Conservation (phyloP, 64 coral and sea anemone genomes). For the Stichodactyla helianthus region DNA sequence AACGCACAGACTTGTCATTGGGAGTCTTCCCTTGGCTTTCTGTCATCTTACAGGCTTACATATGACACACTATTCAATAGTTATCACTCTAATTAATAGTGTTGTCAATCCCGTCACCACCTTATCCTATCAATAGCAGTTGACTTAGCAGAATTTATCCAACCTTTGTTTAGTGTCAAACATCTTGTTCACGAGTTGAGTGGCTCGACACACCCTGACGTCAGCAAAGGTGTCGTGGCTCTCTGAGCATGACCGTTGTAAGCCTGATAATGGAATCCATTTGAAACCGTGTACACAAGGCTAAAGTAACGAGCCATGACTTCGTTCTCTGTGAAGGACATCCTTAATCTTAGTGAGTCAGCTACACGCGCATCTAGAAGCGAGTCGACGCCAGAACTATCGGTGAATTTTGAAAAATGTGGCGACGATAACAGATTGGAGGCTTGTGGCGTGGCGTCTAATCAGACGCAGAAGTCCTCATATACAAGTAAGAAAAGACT, state of each 20-base stretch:
- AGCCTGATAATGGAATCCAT: conserved; percentile 81
- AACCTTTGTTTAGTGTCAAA: conserved; percentile 99
- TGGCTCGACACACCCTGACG: conserved; percentile 78
- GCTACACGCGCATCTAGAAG: conserved; percentile 52
- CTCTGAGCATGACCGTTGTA: conserved; percentile 72
- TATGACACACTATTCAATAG: conserved; percentile 95
- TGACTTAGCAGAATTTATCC: conserved; percentile 79
- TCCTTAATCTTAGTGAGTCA: conserved; percentile 80
- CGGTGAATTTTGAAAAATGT: conserved; percentile 53
- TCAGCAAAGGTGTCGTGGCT: conserved; percentile 66
- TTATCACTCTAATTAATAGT: conserved; percentile 99
- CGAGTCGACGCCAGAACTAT: conserved; percentile 58
- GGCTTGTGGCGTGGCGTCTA: conserved; percentile 79
- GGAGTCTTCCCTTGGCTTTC: conserved; percentile 59
- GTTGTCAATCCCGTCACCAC: conserved; percentile 95
- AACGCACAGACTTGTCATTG: conserved; percentile 62
- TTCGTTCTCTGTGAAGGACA: conserved; percentile 98
- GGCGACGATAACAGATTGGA: conserved; percentile 73
- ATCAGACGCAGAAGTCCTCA: conserved; percentile 80
- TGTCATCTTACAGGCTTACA: conserved; percentile 93
- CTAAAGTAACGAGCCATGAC: conserved; percentile 73
- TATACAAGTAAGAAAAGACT: conserved; percentile 89
- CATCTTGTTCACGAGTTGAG: conserved; percentile 96
- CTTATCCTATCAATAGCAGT: conserved; percentile 97
- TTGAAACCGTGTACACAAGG: conserved; percentile 94